These are phyloP conservation scores for Corydoras maculifer DNA, from an alignment of 2,113 vertebrate species.

Conservation along the genomic window DNA sequence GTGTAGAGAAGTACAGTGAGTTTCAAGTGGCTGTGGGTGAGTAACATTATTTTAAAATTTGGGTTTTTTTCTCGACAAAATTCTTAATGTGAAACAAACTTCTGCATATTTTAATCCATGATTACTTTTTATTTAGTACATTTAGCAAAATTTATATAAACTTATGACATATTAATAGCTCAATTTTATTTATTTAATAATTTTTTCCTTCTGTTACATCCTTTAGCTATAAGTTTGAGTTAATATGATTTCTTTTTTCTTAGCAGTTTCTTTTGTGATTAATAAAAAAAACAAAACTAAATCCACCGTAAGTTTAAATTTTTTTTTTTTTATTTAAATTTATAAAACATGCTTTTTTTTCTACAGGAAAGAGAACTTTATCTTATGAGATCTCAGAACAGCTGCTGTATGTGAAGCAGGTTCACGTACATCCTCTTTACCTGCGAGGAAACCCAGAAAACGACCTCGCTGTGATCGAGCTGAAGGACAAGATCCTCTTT, in stretches of 20 bases:
- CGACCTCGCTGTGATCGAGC: constrained; percentile 64
- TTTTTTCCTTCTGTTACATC: no score
- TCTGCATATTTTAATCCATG: no score
- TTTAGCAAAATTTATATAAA: no score
- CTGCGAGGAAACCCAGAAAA: constrained; percentile 50
- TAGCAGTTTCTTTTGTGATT: no score
- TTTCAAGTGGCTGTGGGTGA: constrained; percentile 65
- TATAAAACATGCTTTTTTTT: not conserved
- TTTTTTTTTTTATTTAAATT: not conserved
- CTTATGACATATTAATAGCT: no score
- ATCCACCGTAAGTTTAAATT: not conserved
- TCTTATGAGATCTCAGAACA: constrained; percentile 41
- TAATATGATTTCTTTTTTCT: no score
- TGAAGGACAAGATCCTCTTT: constrained; percentile 53
- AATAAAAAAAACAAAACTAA: not conserved
- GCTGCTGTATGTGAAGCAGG: constrained; percentile 37
- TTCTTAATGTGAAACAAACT: no score
- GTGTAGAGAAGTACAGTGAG: constrained; percentile 42
- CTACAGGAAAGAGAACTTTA: constrained; percentile 50
- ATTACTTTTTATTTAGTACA: no score
- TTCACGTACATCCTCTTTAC: constrained; percentile 57
- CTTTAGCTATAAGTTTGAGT: no score
- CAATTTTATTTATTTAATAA: no score
- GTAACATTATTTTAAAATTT: constrained; percentile 27
- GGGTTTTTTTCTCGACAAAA: no score